Evolutionary conservation across 2,113 vertebrate species (phyloP).

Genomic region (Rhinopomastus cyanomelas): DNA sequence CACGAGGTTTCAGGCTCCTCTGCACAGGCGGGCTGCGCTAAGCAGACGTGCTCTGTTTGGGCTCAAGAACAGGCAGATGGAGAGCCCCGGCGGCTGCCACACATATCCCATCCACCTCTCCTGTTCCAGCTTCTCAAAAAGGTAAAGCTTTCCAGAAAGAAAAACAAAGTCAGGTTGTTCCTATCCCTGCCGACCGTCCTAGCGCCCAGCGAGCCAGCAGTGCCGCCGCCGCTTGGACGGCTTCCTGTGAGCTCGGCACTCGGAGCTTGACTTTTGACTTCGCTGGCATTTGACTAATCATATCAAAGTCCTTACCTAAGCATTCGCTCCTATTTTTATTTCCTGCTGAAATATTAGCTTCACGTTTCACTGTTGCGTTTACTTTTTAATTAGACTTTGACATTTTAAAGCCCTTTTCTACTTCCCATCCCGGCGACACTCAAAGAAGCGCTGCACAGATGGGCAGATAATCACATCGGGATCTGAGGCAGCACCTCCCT

Average conservation of each 20-base stretch:
- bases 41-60: rapidly evolving
- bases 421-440: constrained; percentile 12
- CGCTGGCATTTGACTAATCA: neutral
- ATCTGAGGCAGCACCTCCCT: neutral
- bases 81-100: rapidly evolving
- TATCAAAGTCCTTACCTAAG: neutral
- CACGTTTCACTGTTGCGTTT: neutral
- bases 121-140: neutral
- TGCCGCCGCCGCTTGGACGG: neutral
- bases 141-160: neutral
- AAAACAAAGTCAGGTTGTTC: rapidly evolving
- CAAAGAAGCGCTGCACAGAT: constrained; percentile 20
- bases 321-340: neutral
- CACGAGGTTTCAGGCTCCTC: neutral
- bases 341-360: neutral
- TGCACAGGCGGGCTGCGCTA: neutral
- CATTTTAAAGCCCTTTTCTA: neutral
- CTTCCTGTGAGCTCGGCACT: neutral
- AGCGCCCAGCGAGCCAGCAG: neutral
- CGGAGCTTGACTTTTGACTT: neutral
- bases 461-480: constrained; percentile 36
- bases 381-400: neutral
- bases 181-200: neutral
- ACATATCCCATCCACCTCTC: neutral
- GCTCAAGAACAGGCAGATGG: neutral